phyloP scores from a whole-genome alignment of 2,888 invertebrate genomes.

The Boloria selene region DNA sequence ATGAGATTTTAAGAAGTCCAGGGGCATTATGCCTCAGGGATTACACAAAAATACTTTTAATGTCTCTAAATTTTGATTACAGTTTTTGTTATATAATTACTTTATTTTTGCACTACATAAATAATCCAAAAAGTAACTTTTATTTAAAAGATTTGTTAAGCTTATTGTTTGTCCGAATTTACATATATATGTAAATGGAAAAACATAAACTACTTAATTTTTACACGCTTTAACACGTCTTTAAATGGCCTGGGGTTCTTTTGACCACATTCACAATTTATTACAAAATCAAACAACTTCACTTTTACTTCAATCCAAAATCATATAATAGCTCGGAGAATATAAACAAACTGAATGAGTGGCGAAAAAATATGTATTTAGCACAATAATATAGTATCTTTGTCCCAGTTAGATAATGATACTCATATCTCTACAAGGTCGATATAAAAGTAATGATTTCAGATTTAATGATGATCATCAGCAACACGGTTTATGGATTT shows the following conservation, averaged over 20 bases:
- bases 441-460: constrained; percentile 28
- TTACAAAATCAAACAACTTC: not conserved
- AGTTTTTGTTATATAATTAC: constrained; percentile 3
- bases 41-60: constrained; percentile 1
- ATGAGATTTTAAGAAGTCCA: constrained; percentile 18
- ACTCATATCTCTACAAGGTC: constrained; percentile 52
- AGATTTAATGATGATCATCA: constrained; percentile 2
- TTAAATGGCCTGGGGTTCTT: no score
- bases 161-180: no score
- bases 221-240: no score
- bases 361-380: constrained; percentile 49
- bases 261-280: no score
- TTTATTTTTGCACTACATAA: no score
- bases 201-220: no score
- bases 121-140: no score
- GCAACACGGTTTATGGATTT: no score
- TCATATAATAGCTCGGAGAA: constrained; percentile 23
- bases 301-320: not conserved
- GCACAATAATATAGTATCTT: constrained; percentile 49
- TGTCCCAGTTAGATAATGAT: constrained; percentile 60
- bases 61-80: not conserved
- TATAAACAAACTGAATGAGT: constrained; percentile 50
- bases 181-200: no score
- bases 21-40: constrained; percentile 4
- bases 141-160: no score